Conservation (phyloP, 2,113 vertebrate genomes). For the Proterorhinus semilunaris region DNA sequence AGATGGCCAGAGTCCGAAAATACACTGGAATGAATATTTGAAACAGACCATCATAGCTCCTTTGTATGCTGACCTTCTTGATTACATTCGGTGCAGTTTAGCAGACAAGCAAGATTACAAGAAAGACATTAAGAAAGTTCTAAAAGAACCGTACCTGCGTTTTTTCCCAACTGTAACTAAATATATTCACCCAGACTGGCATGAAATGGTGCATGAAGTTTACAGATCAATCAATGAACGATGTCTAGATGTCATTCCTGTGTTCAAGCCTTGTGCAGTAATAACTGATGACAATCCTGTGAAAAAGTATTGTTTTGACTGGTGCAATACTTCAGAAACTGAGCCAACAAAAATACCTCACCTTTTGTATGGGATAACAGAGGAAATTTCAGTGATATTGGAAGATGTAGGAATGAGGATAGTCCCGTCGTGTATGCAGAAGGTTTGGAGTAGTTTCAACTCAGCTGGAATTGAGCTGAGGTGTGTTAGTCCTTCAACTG, state of each 20-base stretch:
- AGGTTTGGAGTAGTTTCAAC: slow-evolving; percentile 57
- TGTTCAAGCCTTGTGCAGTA: slow-evolving; percentile 33
- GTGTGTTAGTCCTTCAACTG: slow-evolving; percentile 56
- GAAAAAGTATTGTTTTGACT: slow-evolving; percentile 48
- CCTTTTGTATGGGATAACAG: neutral
- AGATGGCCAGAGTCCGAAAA: slow-evolving; percentile 64
- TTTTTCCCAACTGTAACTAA: slow-evolving; percentile 71
- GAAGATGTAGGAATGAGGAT: slow-evolving; percentile 76
- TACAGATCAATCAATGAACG: slow-evolving; percentile 68
- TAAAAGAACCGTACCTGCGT: slow-evolving; percentile 49
- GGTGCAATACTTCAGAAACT: slow-evolving; percentile 55
- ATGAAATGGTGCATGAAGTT: slow-evolving; percentile 70
- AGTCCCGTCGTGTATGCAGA: slow-evolving; percentile 52
- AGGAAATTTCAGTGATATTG: slow-evolving; percentile 36
- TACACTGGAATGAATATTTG: slow-evolving; percentile 77
- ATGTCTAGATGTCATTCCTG: slow-evolving; percentile 72
- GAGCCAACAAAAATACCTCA: slow-evolving; percentile 49
- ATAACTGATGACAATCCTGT: fast-evolving
- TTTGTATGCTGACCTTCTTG: slow-evolving; percentile 79
- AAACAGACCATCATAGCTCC: slow-evolving; percentile 69
- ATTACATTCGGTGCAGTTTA: slow-evolving; percentile 45
- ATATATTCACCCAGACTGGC: slow-evolving; percentile 63
- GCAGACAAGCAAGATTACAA: neutral
- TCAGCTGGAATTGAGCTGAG: slow-evolving; percentile 58
- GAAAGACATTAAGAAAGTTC: fast-evolving